Conservation (phyloP, 2,113 vertebrate species). For the Clarias batrachus region DNA sequence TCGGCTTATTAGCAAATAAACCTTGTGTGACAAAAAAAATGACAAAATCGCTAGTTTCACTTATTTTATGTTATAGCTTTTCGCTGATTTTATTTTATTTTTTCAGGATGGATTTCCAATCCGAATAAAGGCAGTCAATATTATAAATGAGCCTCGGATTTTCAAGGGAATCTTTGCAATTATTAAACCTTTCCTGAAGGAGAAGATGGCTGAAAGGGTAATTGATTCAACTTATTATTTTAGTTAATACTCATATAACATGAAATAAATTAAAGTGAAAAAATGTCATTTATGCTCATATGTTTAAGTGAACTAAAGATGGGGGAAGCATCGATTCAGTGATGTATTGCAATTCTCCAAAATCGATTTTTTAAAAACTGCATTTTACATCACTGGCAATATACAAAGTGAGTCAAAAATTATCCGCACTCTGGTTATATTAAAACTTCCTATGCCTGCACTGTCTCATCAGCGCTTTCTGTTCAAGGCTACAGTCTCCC, state of each 20-base stretch:
- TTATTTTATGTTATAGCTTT: background rate
- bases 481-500: too few relatives aligned
- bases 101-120: constrained; percentile 95
- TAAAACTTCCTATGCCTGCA: too few relatives aligned
- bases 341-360: too few relatives aligned
- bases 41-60: background rate
- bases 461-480: too few relatives aligned
- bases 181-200: constrained; percentile 97
- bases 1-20: background rate
- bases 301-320: too few relatives aligned
- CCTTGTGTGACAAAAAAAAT: background rate
- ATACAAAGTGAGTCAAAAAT: too few relatives aligned
- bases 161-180: constrained; percentile 99
- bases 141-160: constrained; percentile 95
- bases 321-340: too few relatives aligned
- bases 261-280: background rate
- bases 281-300: too few relatives aligned
- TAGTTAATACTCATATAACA: background rate
- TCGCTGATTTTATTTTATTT: background rate
- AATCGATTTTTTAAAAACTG: too few relatives aligned
- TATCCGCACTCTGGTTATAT: too few relatives aligned
- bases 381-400: too few relatives aligned
- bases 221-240: constrained; percentile 52
- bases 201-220: constrained; percentile 97
- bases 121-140: constrained; percentile 96